Base-by-base conservation (phyloP, 2,888 invertebrate genomes). In the Agriopis aurantiaria region DNA sequence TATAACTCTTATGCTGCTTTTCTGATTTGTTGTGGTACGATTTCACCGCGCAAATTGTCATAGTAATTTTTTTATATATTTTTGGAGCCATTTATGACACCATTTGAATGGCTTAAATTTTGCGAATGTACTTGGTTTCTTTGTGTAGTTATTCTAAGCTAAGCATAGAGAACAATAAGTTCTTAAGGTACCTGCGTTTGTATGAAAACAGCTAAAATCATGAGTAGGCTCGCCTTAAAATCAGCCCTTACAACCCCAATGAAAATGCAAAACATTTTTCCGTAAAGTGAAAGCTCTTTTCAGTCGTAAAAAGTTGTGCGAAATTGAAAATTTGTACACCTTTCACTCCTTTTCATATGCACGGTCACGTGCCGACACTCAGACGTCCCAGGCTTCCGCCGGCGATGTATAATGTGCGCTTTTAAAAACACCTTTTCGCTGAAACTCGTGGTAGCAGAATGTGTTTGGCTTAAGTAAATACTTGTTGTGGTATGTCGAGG, bases 311-410 rank as follows among this genome's bases (percentile, higher is more conserved):
- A 82, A 76, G 76, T 75, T 68, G 73, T 80, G 78, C 62, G 76
- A 82, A 83, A 84, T 80, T 80, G 80, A 79, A 82, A 80, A 65
- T 65, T 69, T 71, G 66, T 60, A 55, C 66, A 71, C 65, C 23
- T 68, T 62, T 62, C 62, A 62, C 53, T 65, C 73, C 46, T 56
- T 77, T 76, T 71, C 67, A 75, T 79, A 84, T 85, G 85, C 85
- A 76, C 73, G 80, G 85, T 83, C 85, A 85, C 85, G 85, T 82
- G 59, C 69, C 71, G 45, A 72, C 82, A 84, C 85, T 85, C 84
- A 76, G 82, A 75, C 75, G 68, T 43, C 14, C 58, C 68, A 68
- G 70, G 66, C 62, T 73, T 67, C 70, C 62, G 53, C 53, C 72
- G 57, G 63, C 66, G 72, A 55, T 68, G 60, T 65, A 57, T 57